Base-by-base conservation (phyloP, 2,888 invertebrate species). In the Platerodrilus igneus region DNA sequence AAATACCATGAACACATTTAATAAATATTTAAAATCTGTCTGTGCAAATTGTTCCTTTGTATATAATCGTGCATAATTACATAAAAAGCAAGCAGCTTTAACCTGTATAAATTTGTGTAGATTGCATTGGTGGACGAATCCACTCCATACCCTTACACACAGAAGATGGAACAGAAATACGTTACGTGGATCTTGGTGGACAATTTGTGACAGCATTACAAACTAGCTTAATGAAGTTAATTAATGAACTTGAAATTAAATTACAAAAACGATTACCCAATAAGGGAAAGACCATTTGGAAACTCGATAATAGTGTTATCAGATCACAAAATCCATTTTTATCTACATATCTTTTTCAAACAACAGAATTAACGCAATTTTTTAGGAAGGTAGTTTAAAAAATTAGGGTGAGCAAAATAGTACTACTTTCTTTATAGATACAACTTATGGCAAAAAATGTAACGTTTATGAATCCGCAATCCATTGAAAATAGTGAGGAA, bases 141-240 rank as follows among this genome's bases (percentile, higher is more conserved):
- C 11, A 45, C n/a, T 42, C 53, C 7, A 20, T 42, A 6, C 48
- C 50, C 14, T 28, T 62, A 20, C 30, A 50, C 26, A 21, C 41
- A 4, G 26, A 16, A 9, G 35, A 48, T 37, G 28, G 28, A 3
- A 32, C 41, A 8, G 15, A 25, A 4, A 15, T 23, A 3, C 30
- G 37, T 14, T 19, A 10, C 17, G 56, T 55, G 35, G 55, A 60
- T 33, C 21, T 53, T 3, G 58, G 59, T 3, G 59, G 50, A 4
- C 58, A 60, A 28, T 61, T 54, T 45, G 32, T 62, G 13, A 53
- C 47, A 5, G 27, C 18, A 9, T 40, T 39, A 11, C 60, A 63
- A 48, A 47, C 30, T 8, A 44, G 52, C 21, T 23, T 61, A 25
- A 43, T 52, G 22, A 36, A 50, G 4, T 47, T 61, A 26, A 14